Base-by-base conservation (phyloP, 2,888 invertebrate genomes). In the Chaitophorus viminalis region DNA sequence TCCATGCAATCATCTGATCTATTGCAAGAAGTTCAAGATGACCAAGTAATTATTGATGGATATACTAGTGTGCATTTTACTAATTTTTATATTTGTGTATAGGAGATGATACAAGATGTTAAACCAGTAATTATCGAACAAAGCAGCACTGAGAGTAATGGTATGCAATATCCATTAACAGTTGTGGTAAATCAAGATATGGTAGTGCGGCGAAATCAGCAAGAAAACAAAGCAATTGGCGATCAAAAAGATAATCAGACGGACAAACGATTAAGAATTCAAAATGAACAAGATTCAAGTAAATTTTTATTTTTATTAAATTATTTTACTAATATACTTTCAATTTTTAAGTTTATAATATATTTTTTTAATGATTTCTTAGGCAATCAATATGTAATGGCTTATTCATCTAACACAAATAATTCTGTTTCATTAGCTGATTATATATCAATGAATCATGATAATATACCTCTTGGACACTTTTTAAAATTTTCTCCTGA, bases 401-500 rank as follows among this genome's bases (percentile, higher is more conserved):
- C 84, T 76, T 87, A 87, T 31, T 87, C 86, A 31, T 87, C 86
- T 18, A 87, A 87, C 36, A 29, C 81, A 31, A 87, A 60, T 31
- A 87, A 81, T 79, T 79, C 86, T 81, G 87, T 87, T 72, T 65
- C 87, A 46, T 87, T 87, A 39, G 87, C 87, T 81, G 87, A 87
- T 60, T 87, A 81, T 87, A 87, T 87, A 75, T 87, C 87, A 60
- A 81, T 87, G 87, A 87, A 87, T 25, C 87, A 87, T 31, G 87
- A 87, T 81, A 87, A 87, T 81, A 79, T 87, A 81, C 93, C 93
- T 90, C 91, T 94, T 52, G 94, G 94, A 89, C 94, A 94, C 89
- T 94, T 94, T 90, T 91, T 94, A 68, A 94, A 94, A 90, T 94
- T 94, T 90, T 94, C 94, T 88, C 92, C 93, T 0, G 94, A 93